A percentile compares a stretch with the other conserved stretches of the same genome.
phyloP scores from a whole-genome alignment of 2,797 vertebrate species.

The Tiaroga cobitis region DNA sequence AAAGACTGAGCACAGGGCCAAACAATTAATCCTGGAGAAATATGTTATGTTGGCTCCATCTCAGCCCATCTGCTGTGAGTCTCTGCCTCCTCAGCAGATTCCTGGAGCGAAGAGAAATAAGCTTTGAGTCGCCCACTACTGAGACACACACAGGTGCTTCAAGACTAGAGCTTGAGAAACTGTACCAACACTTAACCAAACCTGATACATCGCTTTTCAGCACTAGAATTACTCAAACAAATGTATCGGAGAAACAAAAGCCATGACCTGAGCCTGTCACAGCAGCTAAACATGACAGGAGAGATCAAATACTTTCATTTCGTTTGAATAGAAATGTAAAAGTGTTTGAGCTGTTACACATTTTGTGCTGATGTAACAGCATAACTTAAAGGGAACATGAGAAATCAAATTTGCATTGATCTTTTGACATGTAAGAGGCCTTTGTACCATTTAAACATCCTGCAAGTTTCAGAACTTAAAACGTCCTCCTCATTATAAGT shows the following conservation, averaged over 20 bases:
- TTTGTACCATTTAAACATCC: not conserved
- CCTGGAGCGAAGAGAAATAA: constrained; percentile 37
- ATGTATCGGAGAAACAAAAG: not conserved
- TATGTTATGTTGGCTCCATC: constrained; percentile 52
- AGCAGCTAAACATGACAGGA: not conserved
- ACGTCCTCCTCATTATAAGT: not conserved
- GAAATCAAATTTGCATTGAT: not conserved
- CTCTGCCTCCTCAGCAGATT: constrained; percentile 50
- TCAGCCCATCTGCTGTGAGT: constrained; percentile 50
- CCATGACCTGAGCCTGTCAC: not conserved
- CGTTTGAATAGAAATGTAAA: not conserved
- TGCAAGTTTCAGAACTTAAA: not conserved
- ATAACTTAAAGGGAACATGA: not conserved
- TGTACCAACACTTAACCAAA: not conserved
- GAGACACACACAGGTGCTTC: constrained; percentile 23
- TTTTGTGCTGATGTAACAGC: not conserved
- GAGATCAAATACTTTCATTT: not conserved
- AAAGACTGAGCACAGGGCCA: constrained; percentile 17
- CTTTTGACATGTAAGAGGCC: not conserved
- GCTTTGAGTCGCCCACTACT: constrained; percentile 7
- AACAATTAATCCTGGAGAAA: constrained; percentile 56
- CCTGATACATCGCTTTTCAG: not conserved
- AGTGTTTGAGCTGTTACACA: not conserved
- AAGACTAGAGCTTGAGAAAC: constrained; percentile 12
- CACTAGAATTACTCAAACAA: not conserved